A percentile compares a stretch with the other conserved stretches of the same genome.
These are phyloP conservation scores for Malurus alboscapulatus DNA, from an alignment of 2,113 vertebrate species.

Conservation along the genomic window DNA sequence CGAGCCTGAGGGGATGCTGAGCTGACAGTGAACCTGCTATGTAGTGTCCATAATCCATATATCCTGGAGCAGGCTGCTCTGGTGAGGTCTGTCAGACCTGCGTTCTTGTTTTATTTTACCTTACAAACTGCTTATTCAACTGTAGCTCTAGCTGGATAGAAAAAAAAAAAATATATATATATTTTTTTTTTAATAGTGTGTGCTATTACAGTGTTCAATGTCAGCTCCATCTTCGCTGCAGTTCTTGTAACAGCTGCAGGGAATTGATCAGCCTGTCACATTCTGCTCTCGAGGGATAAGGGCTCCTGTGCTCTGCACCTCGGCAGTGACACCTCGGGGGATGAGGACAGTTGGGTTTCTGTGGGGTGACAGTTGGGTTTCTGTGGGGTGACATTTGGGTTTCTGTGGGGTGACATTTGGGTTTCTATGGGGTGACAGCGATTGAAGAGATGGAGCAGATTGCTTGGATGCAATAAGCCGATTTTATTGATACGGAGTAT, in stretches of 20 bases:
- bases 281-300: neutral
- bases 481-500: too few relatives aligned
- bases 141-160: neutral
- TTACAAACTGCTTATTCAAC: neutral
- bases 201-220: neutral
- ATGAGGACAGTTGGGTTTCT: neutral
- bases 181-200: neutral
- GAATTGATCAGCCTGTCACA: neutral
- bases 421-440: too few relatives aligned
- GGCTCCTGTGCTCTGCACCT: neutral
- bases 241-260: neutral
- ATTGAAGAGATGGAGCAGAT: too few relatives aligned
- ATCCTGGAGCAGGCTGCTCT: neutral
- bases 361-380: too few relatives aligned
- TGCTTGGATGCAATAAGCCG: too few relatives aligned
- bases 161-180: neutral
- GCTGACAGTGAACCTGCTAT: neutral
- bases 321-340: accelerated
- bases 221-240: neutral
- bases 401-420: neutral
- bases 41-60: neutral
- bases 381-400: neutral
- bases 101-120: neutral
- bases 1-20: neutral
- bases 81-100: neutral